These are phyloP conservation scores for Martes flavigula DNA, from an alignment of 2,797 vertebrate genomes.

Conservation along the genomic window DNA sequence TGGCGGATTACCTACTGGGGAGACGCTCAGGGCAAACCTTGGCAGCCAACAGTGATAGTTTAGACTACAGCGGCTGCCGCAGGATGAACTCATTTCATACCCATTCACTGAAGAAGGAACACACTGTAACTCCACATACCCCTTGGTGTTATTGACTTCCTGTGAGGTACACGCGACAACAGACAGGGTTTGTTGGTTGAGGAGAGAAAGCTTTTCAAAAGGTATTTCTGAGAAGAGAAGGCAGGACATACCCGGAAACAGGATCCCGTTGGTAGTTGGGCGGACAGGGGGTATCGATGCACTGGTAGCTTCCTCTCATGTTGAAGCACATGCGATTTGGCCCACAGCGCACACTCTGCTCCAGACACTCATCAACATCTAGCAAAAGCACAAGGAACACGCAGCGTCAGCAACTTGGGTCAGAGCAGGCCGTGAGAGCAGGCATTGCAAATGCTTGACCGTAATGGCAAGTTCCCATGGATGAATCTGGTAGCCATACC, in stretches of 20 bases:
- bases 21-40: accelerated
- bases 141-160: not conserved
- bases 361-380: conserved; percentile 96
- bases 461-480: not conserved
- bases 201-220: not conserved
- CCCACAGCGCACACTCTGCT: conserved; percentile 93
- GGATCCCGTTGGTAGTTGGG: conserved; percentile 93
- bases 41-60: not conserved
- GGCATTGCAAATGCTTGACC: accelerated
- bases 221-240: not conserved
- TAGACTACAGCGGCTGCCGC: accelerated
- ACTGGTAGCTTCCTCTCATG: conserved; percentile 95
- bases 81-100: not conserved
- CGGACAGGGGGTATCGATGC: conserved; percentile 97
- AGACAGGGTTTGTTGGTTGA: not conserved
- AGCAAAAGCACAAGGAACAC: conserved; percentile 12
- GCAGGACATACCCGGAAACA: conserved; percentile 86
- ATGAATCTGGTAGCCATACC: not conserved
- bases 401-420: not conserved
- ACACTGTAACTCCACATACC: not conserved
- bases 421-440: not conserved
- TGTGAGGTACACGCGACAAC: not conserved
- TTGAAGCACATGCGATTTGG: conserved; percentile 97
- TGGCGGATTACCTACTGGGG: not conserved
- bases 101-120: not conserved